Conservation (phyloP, 2,888 invertebrate genomes). For the Crepidodera aurea region DNA sequence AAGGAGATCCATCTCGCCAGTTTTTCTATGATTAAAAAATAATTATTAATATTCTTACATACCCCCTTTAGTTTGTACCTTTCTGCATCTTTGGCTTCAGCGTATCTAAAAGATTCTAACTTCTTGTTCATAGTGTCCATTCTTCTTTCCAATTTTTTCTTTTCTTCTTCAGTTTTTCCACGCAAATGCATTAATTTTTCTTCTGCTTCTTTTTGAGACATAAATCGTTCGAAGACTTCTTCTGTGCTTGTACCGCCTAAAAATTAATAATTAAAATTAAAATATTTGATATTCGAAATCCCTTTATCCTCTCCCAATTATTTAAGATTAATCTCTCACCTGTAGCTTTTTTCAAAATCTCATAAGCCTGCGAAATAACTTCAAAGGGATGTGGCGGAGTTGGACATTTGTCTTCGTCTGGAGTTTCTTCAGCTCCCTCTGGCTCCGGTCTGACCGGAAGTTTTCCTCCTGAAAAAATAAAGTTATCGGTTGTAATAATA, state of each 20-base stretch:
- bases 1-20: constrained; percentile 73
- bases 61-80: constrained; percentile 65
- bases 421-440: constrained; percentile 52
- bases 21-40: constrained; percentile 66
- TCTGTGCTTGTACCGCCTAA: constrained; percentile 76
- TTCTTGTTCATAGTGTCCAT: constrained; percentile 73
- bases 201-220: constrained; percentile 77
- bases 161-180: constrained; percentile 77
- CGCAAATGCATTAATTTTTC: constrained; percentile 75
- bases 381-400: constrained; percentile 59
- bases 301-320: no score
- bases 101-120: constrained; percentile 79
- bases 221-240: constrained; percentile 78
- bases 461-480: constrained; percentile 62
- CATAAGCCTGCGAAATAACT: constrained; percentile 72
- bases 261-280: constrained; percentile 30
- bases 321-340: constrained; percentile 55
- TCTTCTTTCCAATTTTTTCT: constrained; percentile 72
- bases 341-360: constrained; percentile 78
- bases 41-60: background rate
- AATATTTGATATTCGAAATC: no score
- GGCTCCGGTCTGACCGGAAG: constrained; percentile 55
- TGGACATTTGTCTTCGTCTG: constrained; percentile 58
- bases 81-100: constrained; percentile 81
- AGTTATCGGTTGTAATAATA: no score